phyloP scores from a whole-genome alignment of 2,113 vertebrate species.

The Pituophis catenifer region DNA sequence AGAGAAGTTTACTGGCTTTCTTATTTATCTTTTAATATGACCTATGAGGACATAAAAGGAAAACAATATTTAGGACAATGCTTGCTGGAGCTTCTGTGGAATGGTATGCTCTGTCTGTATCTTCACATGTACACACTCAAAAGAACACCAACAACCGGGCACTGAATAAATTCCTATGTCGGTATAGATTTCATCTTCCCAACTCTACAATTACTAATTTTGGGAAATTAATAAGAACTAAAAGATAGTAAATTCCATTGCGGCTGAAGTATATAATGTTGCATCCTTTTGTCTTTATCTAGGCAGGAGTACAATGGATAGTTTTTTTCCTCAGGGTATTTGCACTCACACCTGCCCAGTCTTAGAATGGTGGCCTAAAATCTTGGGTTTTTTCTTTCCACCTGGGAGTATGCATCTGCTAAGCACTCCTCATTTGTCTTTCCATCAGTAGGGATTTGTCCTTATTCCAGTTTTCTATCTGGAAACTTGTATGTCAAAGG shows the following conservation, averaged over 20 bases:
- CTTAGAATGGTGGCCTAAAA: neutral
- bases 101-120: neutral
- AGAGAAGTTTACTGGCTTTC: neutral
- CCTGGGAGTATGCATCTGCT: neutral
- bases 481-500: neutral
- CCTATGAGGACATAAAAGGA: neutral
- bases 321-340: neutral
- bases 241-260: too few species aligned
- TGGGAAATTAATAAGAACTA: too few species aligned
- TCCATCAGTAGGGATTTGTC: neutral
- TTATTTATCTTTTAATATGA: neutral
- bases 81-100: neutral
- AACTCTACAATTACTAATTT: too few species aligned
- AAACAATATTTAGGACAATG: neutral
- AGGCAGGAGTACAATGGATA: neutral
- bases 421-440: neutral
- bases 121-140: too few species aligned
- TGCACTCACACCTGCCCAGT: neutral
- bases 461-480: neutral
- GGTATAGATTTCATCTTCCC: neutral
- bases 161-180: neutral
- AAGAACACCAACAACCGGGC: too few species aligned
- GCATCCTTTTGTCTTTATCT: neutral
- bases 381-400: too few species aligned
- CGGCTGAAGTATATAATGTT: neutral